A percentile compares a stretch with the other conserved stretches of the same genome.
phyloP scores from a whole-genome alignment of 1,140 invertebrate species.

The Thaumatotibia leucotreta region DNA sequence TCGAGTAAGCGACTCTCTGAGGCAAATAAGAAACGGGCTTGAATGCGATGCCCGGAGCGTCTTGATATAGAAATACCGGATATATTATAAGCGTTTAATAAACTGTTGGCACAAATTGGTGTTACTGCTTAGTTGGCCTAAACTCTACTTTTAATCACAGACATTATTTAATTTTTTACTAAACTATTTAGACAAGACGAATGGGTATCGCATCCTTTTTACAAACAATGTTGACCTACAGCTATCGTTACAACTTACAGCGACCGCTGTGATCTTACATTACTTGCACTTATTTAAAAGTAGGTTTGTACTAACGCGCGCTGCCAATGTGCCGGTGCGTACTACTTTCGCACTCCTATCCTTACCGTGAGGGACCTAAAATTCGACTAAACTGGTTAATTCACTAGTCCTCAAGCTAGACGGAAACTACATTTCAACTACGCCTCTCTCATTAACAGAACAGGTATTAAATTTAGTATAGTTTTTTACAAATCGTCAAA shows the following conservation, averaged over 20 bases:
- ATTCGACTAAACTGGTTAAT: slow-evolving; percentile 63
- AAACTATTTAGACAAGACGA: slow-evolving; percentile 27
- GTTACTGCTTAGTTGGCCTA: slow-evolving; percentile 35
- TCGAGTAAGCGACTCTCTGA: background rate
- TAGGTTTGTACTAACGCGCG: slow-evolving; percentile 28
- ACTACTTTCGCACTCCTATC: slow-evolving; percentile 45
- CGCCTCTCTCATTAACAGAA: slow-evolving; percentile 27
- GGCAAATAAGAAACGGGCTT: background rate
- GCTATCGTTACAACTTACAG: too few relatives aligned
- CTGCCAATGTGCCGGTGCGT: slow-evolving; percentile 54
- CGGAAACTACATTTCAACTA: slow-evolving; percentile 50
- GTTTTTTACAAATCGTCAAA: slow-evolving; percentile 33
- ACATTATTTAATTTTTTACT: slow-evolving; percentile 20
- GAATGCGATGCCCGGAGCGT: slow-evolving; percentile 12
- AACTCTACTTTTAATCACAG: slow-evolving; percentile 37
- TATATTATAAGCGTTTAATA: slow-evolving; percentile 26
- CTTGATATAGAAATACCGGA: slow-evolving; percentile 13
- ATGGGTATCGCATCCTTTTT: slow-evolving; percentile 9
- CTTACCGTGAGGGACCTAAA: slow-evolving; percentile 61
- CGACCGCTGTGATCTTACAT: background rate
- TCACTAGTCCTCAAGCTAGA: slow-evolving; percentile 62
- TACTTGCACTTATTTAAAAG: background rate
- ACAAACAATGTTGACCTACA: background rate
- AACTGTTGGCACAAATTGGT: slow-evolving; percentile 53
- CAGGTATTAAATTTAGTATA: slow-evolving; percentile 31